phyloP scores from a whole-genome alignment of 1,140 invertebrate species.

The Lucilia sericata region DNA sequence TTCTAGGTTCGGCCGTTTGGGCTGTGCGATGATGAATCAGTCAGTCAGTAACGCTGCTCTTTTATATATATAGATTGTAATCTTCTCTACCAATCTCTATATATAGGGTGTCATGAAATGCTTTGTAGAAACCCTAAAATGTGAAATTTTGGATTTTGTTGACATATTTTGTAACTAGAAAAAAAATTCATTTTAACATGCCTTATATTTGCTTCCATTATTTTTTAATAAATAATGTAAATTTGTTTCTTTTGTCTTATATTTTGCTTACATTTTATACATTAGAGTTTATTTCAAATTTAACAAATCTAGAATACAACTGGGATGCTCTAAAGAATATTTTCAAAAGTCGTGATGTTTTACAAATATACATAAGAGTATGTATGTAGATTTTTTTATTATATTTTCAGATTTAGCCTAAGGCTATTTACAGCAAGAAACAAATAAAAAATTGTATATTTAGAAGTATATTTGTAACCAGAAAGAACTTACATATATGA shows the following conservation, averaged over 20 bases:
- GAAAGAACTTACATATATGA: neutral
- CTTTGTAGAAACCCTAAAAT: too few species aligned
- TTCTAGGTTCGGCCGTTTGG: too few species aligned
- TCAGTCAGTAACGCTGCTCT: too few species aligned
- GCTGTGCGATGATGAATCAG: too few species aligned
- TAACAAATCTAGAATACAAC: too few species aligned
- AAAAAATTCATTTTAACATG: too few species aligned
- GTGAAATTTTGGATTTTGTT: too few species aligned
- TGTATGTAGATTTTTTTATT: neutral
- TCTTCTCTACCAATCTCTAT: too few species aligned
- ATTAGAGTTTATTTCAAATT: neutral
- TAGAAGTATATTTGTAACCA: neutral
- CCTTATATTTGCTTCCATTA: too few species aligned
- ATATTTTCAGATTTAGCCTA: neutral
- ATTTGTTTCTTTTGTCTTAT: neutral
- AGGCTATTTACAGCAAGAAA: neutral
- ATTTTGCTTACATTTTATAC: neutral
- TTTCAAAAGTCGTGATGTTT: neutral
- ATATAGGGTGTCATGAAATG: too few species aligned
- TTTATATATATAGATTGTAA: too few species aligned
- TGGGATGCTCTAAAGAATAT: neutral
- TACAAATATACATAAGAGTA: neutral
- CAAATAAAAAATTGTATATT: neutral
- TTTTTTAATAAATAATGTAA: conserved; percentile 36
- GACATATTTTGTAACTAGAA: neutral